These are phyloP conservation scores for Mola mola DNA, from an alignment of 2,113 vertebrate genomes.

Conservation along the genomic window DNA sequence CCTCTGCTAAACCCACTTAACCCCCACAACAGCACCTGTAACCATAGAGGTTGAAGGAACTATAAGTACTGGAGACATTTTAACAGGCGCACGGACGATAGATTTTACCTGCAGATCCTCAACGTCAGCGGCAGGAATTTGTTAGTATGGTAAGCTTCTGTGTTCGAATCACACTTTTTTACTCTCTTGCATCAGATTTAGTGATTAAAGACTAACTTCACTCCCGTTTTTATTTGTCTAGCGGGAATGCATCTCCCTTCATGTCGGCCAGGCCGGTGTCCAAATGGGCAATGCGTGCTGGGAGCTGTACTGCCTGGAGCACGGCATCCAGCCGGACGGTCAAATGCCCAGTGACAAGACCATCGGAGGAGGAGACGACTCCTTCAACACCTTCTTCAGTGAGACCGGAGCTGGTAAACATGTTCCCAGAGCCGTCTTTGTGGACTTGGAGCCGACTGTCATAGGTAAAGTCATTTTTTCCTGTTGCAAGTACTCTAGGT, in stretches of 20 bases:
- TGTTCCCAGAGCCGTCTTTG: slow-evolving; percentile 78
- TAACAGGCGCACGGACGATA: not conserved
- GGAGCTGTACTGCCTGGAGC: slow-evolving; percentile 92
- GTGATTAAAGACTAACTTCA: not conserved
- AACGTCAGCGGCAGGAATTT: slow-evolving; percentile 15
- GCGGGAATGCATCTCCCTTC: slow-evolving; percentile 43
- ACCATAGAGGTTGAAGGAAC: slow-evolving; percentile 28
- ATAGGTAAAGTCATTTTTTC: slow-evolving; percentile 61
- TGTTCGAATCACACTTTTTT: too few species aligned
- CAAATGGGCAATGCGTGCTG: slow-evolving; percentile 92
- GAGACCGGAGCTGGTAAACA: slow-evolving; percentile 81
- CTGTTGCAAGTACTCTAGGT: too few species aligned
- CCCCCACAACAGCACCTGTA: slow-evolving; percentile 24
- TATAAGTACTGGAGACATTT: slow-evolving; percentile 25
- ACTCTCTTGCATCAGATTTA: not conserved
- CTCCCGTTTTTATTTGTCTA: not conserved
- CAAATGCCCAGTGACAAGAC: slow-evolving; percentile 78
- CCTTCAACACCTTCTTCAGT: slow-evolving; percentile 80
- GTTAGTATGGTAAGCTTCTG: slow-evolving; percentile 66
- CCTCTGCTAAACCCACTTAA: slow-evolving; percentile 13
- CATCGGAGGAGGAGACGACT: slow-evolving; percentile 76
- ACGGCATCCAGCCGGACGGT: slow-evolving; percentile 83
- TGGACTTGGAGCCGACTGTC: slow-evolving; percentile 79
- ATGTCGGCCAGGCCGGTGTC: slow-evolving; percentile 83
- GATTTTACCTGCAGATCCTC: slow-evolving; percentile 2